Evolutionary conservation across 1,140 invertebrate genomes (phyloP).

Genomic region (Pinna nobilis): DNA sequence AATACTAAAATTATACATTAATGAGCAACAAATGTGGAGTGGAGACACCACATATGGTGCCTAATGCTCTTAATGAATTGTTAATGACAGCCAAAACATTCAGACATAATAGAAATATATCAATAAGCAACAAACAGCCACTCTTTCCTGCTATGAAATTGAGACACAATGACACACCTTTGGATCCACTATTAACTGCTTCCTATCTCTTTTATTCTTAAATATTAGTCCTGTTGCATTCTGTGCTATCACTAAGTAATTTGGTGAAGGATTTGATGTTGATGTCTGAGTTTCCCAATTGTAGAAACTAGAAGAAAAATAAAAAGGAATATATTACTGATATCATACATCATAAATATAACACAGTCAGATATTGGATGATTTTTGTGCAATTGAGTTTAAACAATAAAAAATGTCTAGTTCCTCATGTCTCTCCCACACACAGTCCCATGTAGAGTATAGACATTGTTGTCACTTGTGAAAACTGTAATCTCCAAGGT

Average conservation of each 20-base stretch:
- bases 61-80: background rate
- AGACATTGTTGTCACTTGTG: too few species aligned
- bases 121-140: background rate
- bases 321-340: background rate
- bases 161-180: slow-evolving; percentile 64
- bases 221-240: slow-evolving; percentile 81
- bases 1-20: too few species aligned
- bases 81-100: background rate
- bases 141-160: background rate
- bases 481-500: too few species aligned
- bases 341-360: background rate
- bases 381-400: too few species aligned
- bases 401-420: too few species aligned
- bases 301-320: slow-evolving; percentile 75
- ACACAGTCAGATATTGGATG: too few species aligned
- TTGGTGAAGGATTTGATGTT: slow-evolving; percentile 81
- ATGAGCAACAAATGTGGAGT: too few species aligned
- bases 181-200: slow-evolving; percentile 76
- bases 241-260: slow-evolving; percentile 82
- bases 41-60: background rate
- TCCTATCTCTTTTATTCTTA: slow-evolving; percentile 76
- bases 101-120: background rate
- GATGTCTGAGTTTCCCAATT: slow-evolving; percentile 83
- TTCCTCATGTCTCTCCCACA: too few species aligned
- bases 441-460: too few species aligned